phyloP scores from a whole-genome alignment of 2,888 invertebrate species.

The Sarcophaga rosellei region DNA sequence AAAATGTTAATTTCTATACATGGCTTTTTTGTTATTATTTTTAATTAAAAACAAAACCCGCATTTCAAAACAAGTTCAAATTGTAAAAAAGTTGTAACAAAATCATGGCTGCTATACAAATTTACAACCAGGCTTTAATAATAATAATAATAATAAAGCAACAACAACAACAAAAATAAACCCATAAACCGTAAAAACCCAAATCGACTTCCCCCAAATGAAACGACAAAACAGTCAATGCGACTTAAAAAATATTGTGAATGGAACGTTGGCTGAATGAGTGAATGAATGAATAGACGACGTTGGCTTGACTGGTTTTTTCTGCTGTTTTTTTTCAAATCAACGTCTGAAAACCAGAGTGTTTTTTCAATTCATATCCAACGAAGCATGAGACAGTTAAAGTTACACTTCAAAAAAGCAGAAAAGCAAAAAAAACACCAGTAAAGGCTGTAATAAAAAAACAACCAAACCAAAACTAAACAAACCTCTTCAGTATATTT shows the following conservation, averaged over 20 bases:
- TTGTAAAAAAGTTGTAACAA: background rate
- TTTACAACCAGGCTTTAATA: constrained; percentile 15
- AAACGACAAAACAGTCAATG: too few species aligned
- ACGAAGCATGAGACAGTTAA: constrained; percentile 57
- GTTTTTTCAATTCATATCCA: constrained; percentile 33
- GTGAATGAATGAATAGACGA: too few species aligned
- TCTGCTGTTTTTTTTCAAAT: too few species aligned
- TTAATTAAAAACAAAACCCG: background rate
- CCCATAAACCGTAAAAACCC: constrained; percentile 49
- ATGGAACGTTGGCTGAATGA: too few species aligned
- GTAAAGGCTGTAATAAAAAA: constrained; percentile 13
- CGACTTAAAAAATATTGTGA: too few species aligned
- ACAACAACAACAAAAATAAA: constrained; percentile 12
- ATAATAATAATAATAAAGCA: background rate
- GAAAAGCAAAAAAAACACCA: constrained; percentile 3
- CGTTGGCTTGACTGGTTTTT: too few species aligned
- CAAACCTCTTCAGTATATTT: background rate
- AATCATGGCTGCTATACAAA: constrained; percentile 45
- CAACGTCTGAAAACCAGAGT: too few species aligned
- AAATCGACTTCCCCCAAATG: constrained; percentile 17
- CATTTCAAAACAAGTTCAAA: constrained; percentile 51
- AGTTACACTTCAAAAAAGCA: constrained; percentile 54
- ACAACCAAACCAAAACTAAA: constrained; percentile 7
- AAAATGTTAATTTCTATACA: too few species aligned
- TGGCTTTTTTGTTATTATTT: too few species aligned